Evolutionary conservation across 1,140 invertebrate species (phyloP), one percentile per base, ranked within the genome.

Genomic region (Trypoxylus dichotomus): DNA sequence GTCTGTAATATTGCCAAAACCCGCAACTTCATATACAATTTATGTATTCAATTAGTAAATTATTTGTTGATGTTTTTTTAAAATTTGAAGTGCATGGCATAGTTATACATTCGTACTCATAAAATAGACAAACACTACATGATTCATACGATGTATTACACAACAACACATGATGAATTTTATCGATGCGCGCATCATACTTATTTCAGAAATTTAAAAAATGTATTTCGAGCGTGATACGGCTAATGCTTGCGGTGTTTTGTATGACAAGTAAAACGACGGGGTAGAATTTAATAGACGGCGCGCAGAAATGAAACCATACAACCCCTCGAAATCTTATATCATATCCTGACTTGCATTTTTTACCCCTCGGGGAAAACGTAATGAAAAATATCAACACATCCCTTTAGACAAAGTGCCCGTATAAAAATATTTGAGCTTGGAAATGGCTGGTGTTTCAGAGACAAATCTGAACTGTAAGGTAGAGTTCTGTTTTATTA

Each of bases 361-460:
- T 74, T 74, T 78, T 78, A 63, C 77, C 77, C 77, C 73, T 78
- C 77, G 47, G 72, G 42, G 15, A 75, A 29, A 78, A 78, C 19
- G 73, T 78, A 76, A 78, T 78, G 77, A 78, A 78, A 75, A 78
- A 78, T 76, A 76, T 71, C 32, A 76, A 80, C 79, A 79, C 82
- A 82, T 82, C 81, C 82, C 82, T 81, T 83, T 83, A 83, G 82
- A 83, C 82, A 83, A 83, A 83, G 81, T 83, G 80, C 81, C 27
- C 79, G 81, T 76, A 80, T 82, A 82, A 83, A 83, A 83, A 83
- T 82, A 81, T 82, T 83, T 83, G 82, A 80, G 82, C 79, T 77
- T 80, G 80, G 81, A 76, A 81, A 82, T 81, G 76, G 76, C 76
- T 79, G 78, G 80, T 81, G 78, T 81, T 79, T 78, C 77, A 54